phyloP scores from a whole-genome alignment of 2,888 invertebrate species.

The Drosophila longiperda region DNA sequence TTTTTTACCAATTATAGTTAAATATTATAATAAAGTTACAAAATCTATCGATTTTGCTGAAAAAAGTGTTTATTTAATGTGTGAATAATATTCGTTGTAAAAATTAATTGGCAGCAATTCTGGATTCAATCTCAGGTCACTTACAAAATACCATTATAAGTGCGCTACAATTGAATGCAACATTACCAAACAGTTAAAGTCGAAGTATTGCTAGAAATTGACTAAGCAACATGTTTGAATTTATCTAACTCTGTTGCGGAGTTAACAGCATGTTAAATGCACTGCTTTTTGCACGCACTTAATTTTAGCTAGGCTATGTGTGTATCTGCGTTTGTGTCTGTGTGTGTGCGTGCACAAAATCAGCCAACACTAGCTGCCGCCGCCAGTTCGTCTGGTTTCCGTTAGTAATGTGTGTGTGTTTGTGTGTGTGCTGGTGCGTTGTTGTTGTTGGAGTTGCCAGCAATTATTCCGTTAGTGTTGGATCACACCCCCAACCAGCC shows the following conservation, averaged over 20 bases:
- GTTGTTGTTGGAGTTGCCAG: constrained; percentile 70
- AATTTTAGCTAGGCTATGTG: constrained; percentile 1
- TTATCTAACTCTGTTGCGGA: background rate
- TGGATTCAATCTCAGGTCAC: background rate
- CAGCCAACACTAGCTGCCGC: constrained; percentile 73
- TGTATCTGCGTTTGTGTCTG: constrained; percentile 3
- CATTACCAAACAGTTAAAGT: background rate
- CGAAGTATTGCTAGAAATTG: background rate
- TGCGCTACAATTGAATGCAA: background rate
- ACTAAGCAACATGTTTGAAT: background rate
- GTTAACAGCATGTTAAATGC: constrained; percentile 16
- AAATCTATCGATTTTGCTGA: background rate
- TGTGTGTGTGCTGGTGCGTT: constrained; percentile 24
- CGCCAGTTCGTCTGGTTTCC: constrained; percentile 76
- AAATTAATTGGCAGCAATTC: background rate
- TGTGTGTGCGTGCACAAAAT: constrained; percentile 58
- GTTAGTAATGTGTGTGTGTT: constrained; percentile 41
- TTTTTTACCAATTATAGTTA: background rate
- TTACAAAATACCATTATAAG: background rate
- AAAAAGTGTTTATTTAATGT: background rate
- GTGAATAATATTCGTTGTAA: background rate
- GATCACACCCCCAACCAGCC: constrained; percentile 53
- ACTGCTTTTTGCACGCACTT: constrained; percentile 27
- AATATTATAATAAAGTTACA: background rate
- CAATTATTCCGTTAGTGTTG: constrained; percentile 79